These are phyloP conservation scores for Orius insidiosus DNA, from an alignment of 1,140 invertebrate genomes.

Conservation along the genomic window DNA sequence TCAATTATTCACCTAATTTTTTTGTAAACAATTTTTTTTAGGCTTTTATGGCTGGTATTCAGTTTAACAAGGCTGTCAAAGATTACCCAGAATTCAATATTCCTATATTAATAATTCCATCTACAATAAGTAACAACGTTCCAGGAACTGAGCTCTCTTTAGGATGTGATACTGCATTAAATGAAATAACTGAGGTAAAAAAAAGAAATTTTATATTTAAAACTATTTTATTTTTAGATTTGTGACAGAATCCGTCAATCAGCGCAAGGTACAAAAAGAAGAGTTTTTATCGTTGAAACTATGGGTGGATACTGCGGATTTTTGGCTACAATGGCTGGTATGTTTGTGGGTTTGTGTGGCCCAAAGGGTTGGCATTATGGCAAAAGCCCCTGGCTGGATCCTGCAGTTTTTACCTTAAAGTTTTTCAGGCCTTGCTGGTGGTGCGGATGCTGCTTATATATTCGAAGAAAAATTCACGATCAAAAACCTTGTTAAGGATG, in stretches of 20 bases:
- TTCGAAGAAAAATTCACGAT: conserved; percentile 94
- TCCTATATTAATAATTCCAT: conserved; percentile 88
- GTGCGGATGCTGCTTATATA: conserved; percentile 97
- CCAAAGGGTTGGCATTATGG: neutral
- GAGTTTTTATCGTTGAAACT: conserved; percentile 95
- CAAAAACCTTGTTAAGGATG: conserved; percentile 78
- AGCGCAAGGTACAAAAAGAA: conserved; percentile 81
- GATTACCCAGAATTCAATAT: conserved; percentile 80
- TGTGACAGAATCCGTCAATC: conserved; percentile 92
- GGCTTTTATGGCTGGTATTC: conserved; percentile 77
- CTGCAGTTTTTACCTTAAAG: no score
- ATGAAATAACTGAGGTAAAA: conserved; percentile 87
- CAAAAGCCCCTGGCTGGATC: no score
- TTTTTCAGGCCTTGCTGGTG: conserved; percentile 61
- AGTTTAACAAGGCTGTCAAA: conserved; percentile 55
- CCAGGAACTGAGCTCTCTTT: conserved; percentile 93
- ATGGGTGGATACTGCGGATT: conserved; percentile 99
- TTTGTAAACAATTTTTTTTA: conserved; percentile 30
- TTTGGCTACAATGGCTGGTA: conserved; percentile 83
- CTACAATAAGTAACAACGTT: conserved; percentile 95
- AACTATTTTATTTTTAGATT: conserved; percentile 40
- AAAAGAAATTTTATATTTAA: neutral
- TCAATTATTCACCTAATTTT: neutral
- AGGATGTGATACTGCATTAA: conserved; percentile 92
- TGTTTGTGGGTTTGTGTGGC: neutral